These are phyloP conservation scores for Drosophila cyrtoloma DNA, from an alignment of 2,888 invertebrate species.

Conservation along the genomic window DNA sequence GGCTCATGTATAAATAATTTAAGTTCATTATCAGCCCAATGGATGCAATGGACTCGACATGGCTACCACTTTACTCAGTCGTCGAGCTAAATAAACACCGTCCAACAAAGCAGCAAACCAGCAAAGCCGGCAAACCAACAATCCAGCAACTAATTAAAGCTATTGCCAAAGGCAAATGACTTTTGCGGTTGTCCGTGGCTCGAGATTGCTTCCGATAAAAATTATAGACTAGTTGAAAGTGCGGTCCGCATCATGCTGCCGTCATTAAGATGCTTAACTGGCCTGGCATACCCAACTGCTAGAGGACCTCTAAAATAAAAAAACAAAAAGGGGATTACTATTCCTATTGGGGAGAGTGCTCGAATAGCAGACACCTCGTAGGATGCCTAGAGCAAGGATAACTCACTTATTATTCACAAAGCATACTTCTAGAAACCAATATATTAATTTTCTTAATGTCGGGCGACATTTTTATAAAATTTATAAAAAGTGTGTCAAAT, in stretches of 20 bases:
- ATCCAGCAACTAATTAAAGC: slow-evolving; percentile 63
- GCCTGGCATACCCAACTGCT: slow-evolving; percentile 16
- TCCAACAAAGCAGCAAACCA: slow-evolving; percentile 1
- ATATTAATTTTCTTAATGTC: not conserved
- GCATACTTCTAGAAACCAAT: too few relatives aligned
- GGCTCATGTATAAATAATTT: slow-evolving; percentile 64
- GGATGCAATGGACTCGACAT: slow-evolving; percentile 42
- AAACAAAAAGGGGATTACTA: not conserved
- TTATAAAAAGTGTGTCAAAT: too few relatives aligned
- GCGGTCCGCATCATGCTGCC: slow-evolving; percentile 38
- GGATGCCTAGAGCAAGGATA: too few relatives aligned
- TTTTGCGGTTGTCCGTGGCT: slow-evolving; percentile 42
- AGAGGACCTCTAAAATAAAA: slow-evolving; percentile 8
- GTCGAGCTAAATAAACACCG: slow-evolving; percentile 8
- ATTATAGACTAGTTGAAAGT: slow-evolving; percentile 70
- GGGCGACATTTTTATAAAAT: accelerated
- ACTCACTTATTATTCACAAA: not conserved
- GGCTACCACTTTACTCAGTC: not conserved
- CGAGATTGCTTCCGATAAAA: slow-evolving; percentile 73
- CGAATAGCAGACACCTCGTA: not conserved
- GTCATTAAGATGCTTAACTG: slow-evolving; percentile 59
- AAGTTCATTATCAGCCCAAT: slow-evolving; percentile 61
- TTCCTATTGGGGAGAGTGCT: not conserved
- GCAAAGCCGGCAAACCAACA: not conserved
- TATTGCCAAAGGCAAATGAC: slow-evolving; percentile 46